Evolutionary conservation across 2,113 vertebrate genomes (phyloP).

Genomic region (Montifringilla adamsi): DNA sequence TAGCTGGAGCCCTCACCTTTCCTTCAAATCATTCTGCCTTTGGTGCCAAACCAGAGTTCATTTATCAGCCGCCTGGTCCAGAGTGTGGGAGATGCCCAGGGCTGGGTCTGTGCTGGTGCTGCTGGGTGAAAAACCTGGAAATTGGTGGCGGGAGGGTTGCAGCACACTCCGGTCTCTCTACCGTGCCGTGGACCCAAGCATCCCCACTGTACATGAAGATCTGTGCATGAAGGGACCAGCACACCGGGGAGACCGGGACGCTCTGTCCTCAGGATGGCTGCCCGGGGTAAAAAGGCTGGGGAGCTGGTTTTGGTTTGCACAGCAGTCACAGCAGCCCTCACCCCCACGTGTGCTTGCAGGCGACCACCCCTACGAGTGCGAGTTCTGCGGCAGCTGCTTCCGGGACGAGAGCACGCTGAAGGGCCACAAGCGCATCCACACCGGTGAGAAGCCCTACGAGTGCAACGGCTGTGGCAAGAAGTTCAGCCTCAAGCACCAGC

Average conservation of each 20-base stretch:
- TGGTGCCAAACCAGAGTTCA: neutral
- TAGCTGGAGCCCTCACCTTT: conserved; percentile 73
- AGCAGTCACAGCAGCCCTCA: accelerated
- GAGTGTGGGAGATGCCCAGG: neutral
- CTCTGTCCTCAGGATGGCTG: accelerated
- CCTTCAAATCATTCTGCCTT: conserved; percentile 50
- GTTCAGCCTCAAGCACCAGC: conserved; percentile 99
- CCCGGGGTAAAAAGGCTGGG: accelerated
- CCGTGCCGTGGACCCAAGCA: accelerated
- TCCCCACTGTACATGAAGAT: neutral
- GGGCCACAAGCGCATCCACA: conserved; percentile 90
- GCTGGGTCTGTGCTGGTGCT: neutral
- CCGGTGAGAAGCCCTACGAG: conserved; percentile 22
- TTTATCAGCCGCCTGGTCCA: neutral
- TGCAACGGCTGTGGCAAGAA: conserved; percentile 96
- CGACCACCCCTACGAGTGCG: conserved; percentile 94
- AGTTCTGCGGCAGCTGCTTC: conserved; percentile 99
- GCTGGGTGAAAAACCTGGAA: neutral
- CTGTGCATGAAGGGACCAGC: accelerated
- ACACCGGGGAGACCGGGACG: neutral
- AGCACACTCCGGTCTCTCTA: accelerated
- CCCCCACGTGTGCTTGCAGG: conserved; percentile 61
- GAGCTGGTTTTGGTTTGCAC: neutral
- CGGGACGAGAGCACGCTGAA: conserved; percentile 97
- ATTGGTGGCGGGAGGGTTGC: accelerated